Conservation (phyloP, 2,113 vertebrate genomes). For the Dipodomys spectabilis region DNA sequence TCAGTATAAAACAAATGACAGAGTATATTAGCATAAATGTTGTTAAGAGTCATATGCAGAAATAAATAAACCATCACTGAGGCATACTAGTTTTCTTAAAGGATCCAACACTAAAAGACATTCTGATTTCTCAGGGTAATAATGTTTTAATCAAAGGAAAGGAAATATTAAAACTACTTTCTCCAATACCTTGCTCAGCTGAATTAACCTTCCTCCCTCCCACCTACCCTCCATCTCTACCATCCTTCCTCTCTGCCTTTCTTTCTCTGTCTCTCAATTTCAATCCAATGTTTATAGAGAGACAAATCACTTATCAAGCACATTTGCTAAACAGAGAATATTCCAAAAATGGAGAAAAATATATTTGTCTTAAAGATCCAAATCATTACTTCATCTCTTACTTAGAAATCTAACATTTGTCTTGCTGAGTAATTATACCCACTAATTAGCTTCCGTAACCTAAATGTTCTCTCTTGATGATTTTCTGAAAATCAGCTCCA, state of each 20-base stretch:
- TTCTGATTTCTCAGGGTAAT: background rate
- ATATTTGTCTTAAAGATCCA: background rate
- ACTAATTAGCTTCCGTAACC: background rate
- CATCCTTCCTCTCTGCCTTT: background rate
- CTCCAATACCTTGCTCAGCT: background rate
- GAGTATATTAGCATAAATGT: background rate
- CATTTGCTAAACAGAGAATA: background rate
- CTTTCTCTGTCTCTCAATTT: background rate
- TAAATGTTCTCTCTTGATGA: background rate
- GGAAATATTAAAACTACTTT: background rate
- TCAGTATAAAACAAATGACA: background rate
- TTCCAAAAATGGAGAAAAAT: background rate
- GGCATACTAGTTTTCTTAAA: background rate
- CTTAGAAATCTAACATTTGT: background rate
- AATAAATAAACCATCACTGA: background rate
- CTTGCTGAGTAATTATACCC: background rate
- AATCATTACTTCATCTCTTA: slow-evolving; percentile 12
- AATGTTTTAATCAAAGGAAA: background rate
- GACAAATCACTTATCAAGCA: background rate
- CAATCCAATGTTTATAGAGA: background rate
- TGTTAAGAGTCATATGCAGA: background rate
- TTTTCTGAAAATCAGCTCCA: background rate
- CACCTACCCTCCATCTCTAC: background rate
- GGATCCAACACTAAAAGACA: background rate
- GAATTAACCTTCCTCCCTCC: background rate